Evolutionary conservation across 2,797 vertebrate genomes (phyloP), one percentile per base, ranked within the genome.

Genomic region (Paguma larvata): DNA sequence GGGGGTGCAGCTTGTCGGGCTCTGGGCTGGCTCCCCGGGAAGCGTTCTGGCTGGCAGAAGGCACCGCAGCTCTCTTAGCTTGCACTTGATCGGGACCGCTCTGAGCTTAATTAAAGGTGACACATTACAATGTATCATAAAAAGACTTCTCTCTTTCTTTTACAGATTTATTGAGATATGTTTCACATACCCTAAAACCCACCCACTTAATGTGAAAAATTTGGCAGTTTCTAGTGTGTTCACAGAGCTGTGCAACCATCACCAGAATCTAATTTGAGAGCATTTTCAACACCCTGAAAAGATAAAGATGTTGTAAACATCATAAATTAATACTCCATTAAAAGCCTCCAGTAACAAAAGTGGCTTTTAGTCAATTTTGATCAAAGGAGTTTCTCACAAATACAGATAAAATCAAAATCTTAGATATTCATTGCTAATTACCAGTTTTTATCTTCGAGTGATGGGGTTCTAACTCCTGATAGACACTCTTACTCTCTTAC

Each of bases 401-500:
- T 92, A 21, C 9, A 95, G 53, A 46, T 73, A 68, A 91, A 90
- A 56, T 96, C 62, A 96, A 96, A 83, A 86, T 12, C 59, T 83
- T 91, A 75, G 46, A 18, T 82, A 51, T 10, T 92, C 53, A 85
- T 95, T 97, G 72, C 53, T 95, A 75, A 70, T 84, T 88, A 68
- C 27, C 8, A 25, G 41, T 92, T 94, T 82, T 92, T 90, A 79
- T 51, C 44, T 87, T 85, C 34, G 38, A 70, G 7, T 63, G 67
- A 53, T 46, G 85, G 68, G 13, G 11, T 90, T 93, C 79, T 93
- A 93, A 68, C n/a, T 90, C 48, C 25, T 46, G 21, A 80, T 93
- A 83, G 38, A 86, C 65, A 86, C 23, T 79, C 62, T 79, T 65
- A 85, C 63, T 62, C 41, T 70, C 62, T 92, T 84, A 44, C 53